Percentiles rank a stretch among this genome's conserved stretches.
phyloP scores from a whole-genome alignment of 2,113 vertebrate genomes.

The Apus apus region DNA sequence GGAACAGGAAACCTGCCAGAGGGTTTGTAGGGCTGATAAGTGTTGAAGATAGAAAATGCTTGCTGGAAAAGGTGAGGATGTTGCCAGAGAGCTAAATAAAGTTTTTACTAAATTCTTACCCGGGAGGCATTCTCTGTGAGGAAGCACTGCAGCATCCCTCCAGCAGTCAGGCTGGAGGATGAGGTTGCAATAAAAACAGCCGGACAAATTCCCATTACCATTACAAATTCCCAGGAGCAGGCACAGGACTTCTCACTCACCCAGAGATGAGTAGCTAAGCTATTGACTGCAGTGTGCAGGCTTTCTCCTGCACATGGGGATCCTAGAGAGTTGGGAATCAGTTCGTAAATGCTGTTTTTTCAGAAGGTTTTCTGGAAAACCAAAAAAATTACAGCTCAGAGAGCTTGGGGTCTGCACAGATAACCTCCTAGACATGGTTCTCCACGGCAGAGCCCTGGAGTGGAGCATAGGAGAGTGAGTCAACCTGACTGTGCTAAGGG shows the following conservation, averaged over 20 bases:
- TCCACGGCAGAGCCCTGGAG: neutral
- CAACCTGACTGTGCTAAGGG: neutral
- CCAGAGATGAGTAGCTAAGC: neutral
- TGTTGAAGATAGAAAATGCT: neutral
- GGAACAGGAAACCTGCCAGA: neutral
- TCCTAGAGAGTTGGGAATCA: neutral
- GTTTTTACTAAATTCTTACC: neutral
- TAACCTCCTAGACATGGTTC: neutral
- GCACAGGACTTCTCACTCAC: neutral
- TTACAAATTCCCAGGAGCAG: neutral
- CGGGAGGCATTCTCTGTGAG: neutral
- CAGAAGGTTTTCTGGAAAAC: neutral
- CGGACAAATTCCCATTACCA: neutral
- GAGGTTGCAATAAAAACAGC: neutral
- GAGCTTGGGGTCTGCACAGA: neutral
- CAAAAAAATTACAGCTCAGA: neutral
- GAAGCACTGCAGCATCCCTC: neutral
- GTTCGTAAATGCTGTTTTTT: neutral
- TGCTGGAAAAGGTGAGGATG: neutral
- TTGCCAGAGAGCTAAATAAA: neutral
- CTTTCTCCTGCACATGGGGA: neutral
- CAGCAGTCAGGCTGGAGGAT: neutral
- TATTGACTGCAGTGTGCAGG: neutral
- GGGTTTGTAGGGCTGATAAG: neutral
- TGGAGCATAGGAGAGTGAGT: accelerated